Percentiles rank a stretch among this genome's conserved stretches.
Evolutionary conservation across 2,888 invertebrate genomes (phyloP).

Genomic region (Orthosia cruda): DNA sequence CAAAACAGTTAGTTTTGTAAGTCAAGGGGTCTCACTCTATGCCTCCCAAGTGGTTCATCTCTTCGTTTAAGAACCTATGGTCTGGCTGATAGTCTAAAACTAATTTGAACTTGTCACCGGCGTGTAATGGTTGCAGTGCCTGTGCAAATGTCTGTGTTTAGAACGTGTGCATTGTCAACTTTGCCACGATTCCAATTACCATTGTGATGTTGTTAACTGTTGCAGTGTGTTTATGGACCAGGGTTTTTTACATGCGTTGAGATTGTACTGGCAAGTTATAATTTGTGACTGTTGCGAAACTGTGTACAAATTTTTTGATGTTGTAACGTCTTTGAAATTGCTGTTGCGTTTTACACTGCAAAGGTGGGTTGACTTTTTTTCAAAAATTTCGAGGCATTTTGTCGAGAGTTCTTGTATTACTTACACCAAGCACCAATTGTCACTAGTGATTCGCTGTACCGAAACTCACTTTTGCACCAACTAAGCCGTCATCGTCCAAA

Average conservation of each 20-base stretch:
- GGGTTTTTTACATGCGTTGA: neutral
- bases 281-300: too few species aligned
- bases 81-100: slow-evolving; percentile 56
- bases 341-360: neutral
- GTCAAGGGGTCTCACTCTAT: too few species aligned
- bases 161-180: too few species aligned
- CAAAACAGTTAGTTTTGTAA: too few species aligned
- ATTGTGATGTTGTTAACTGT: slow-evolving; percentile 29
- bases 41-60: too few species aligned
- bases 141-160: slow-evolving; percentile 55
- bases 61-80: neutral
- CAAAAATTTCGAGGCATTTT: too few species aligned
- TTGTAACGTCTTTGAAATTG: too few species aligned
- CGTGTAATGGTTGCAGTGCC: slow-evolving; percentile 54
- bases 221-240: slow-evolving; percentile 11
- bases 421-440: too few species aligned
- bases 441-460: neutral
- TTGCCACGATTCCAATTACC: too few species aligned
- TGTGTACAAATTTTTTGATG: too few species aligned
- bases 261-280: too few species aligned
- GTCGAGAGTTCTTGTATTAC: neutral
- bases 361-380: neutral
- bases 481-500: neutral
- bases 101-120: slow-evolving; percentile 70
- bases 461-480: neutral